Base-by-base conservation (phyloP, 1,140 invertebrate genomes). In the Bursaphelenchus mucronatus region DNA sequence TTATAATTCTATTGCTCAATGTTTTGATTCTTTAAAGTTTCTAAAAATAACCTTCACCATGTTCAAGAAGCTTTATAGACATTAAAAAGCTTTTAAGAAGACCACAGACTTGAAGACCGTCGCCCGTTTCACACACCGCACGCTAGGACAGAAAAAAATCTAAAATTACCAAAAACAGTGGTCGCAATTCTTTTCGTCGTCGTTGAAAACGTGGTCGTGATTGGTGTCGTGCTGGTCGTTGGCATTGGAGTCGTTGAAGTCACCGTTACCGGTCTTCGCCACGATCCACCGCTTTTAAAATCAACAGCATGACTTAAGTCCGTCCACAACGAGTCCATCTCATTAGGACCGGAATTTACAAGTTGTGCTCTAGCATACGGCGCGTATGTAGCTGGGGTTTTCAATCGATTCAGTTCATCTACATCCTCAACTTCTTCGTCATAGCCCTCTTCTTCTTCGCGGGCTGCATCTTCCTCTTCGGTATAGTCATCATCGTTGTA, bases 301-400 rank as follows among this genome's bases (percentile, higher is more conserved):
- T 63, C 61, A 9, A 63, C 61, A 1, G 61, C 61, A 11, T 63
- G 19, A 11, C 43, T 63, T 1, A 63, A 8, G 30, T 63, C 61
- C 13, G 61, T 63, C 61, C 61, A 63, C 61, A 63, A 39, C n/a
- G 13, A 15, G 56, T 63, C 61, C 61, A 63, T 30, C 62, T 63
- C 61, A 41, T 63, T 65, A 2, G 61, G 61, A 5, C 61, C 61
- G 13, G 11, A 13, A 13, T 63, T 62, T 13, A 63, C 30, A 11
- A 63, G 61, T 43, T 30, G 58, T 4, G 61, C 61, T 15, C 61
- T 13, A 3, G 53, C 55, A 40, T 15, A 63, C 9, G 61, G 61
- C 58, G 53, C 58, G 58, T 63, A 63, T 17, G 61, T 63, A 6
- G 11, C 55, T 1, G 61, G 55, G 19, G 15, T 15, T 50, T n/a